Conservation (phyloP, 2,113 vertebrate genomes). For the Pterocles orientalis region DNA sequence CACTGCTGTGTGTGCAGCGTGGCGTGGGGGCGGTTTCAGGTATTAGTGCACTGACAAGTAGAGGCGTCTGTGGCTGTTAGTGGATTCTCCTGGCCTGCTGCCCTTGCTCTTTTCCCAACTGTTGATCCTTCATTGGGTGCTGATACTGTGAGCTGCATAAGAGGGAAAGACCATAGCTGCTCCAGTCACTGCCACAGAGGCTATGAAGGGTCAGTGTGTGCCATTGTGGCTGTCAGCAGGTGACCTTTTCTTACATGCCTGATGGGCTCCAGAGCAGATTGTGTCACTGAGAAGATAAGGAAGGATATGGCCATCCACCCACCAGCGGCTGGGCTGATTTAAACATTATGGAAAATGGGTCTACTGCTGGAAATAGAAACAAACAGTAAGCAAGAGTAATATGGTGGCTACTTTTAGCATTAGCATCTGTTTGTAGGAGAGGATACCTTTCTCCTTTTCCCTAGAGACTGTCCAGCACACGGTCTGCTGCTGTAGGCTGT, state of each 20-base stretch:
- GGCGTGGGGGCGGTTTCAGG: neutral
- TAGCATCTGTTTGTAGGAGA: neutral
- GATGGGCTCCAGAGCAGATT: neutral
- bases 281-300: neutral
- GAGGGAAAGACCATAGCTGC: neutral
- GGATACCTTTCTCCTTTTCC: neutral
- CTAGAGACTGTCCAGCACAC: too few species aligned
- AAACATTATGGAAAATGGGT: neutral
- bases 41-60: neutral
- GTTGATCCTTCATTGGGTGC: neutral
- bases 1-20: accelerated
- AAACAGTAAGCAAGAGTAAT: neutral
- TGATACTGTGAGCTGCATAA: neutral
- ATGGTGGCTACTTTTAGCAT: neutral
- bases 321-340: neutral
- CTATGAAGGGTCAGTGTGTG: accelerated
- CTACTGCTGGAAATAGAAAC: neutral
- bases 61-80: neutral
- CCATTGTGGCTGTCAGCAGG: neutral
- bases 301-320: neutral
- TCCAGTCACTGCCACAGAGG: neutral
- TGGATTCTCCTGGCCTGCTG: neutral
- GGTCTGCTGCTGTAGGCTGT: neutral
- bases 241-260: neutral
- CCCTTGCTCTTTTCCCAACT: neutral